Base-by-base conservation (phyloP, 1,140 invertebrate species). In the Berghia stephanieae region DNA sequence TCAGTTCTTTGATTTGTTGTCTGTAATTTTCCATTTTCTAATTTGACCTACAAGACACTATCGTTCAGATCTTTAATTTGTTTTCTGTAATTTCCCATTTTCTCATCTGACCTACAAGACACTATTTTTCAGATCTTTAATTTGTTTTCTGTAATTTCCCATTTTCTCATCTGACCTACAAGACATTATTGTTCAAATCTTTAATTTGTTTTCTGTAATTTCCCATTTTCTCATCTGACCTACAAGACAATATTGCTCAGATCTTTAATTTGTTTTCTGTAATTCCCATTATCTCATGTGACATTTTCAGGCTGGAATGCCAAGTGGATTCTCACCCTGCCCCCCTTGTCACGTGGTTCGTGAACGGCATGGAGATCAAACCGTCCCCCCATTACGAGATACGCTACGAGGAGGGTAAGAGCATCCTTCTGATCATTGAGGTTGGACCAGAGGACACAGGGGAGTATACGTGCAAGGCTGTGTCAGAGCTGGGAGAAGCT, bases 391-490 rank as follows among this genome's bases (percentile, higher is more conserved):
- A 87, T 63, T 90, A 89, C 75, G 87, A 88, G 49, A 86, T 89
- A 52, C 79, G 79, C n/a, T 81, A 82, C 75, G 85, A 87, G 44
- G 85, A 86, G 24, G 85, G 86, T 8, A 89, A 86, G 79, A 83
- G 80, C 70, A 80, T 85, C 0, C 82, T 90, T 18, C 78, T 88
- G 1, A 89, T 89, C 75, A 87, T 95, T 36, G 96, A 98, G 88
- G 96, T 98, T 85, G 98, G 97, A 92, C 96, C 96, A 5, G 91
- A 93, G 82, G 98, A 99, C 89, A 93, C 93, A 84, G 98, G 98
- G 49, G 96, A 98, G 87, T 99, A 99, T 88, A 94, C 96, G 75
- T 99, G 97, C 90, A 92, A 94, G 79, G 95, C 97, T 13, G 93
- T 94, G 73, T 98, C 96, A 85, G 93, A 94, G 43, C 94, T 95